Evolutionary conservation across 1,140 invertebrate genomes (phyloP).

Genomic region (Drosophila parvula): DNA sequence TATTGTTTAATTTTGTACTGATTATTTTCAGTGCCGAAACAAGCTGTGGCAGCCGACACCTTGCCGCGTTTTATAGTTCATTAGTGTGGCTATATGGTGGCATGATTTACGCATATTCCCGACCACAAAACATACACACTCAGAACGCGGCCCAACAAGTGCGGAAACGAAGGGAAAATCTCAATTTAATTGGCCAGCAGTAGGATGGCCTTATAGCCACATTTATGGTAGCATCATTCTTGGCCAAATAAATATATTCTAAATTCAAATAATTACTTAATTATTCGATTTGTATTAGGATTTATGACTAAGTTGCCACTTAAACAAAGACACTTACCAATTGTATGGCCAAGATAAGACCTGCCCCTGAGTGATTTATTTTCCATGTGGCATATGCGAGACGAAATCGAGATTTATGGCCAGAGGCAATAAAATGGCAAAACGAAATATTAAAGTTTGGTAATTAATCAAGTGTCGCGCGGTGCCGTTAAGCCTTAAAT

Average conservation of each 20-base stretch:
- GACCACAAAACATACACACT: conserved; percentile 26
- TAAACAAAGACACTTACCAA: not conserved
- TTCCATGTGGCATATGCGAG: conserved; percentile 2
- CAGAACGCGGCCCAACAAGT: conserved; percentile 16
- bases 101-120: conserved; percentile 67
- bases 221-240: too few relatives aligned
- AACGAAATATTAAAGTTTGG: conserved; percentile 43
- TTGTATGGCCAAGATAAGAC: not conserved
- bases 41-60: conserved; percentile 36
- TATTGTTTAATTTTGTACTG: rapidly evolving
- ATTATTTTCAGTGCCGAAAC: not conserved
- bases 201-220: not conserved
- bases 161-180: conserved; percentile 8
- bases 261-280: not conserved
- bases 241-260: not conserved
- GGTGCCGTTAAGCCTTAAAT: conserved; percentile 72
- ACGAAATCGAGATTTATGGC: conserved; percentile 34
- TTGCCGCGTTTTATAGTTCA: conserved; percentile 70
- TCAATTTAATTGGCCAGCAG: conserved; percentile 25
- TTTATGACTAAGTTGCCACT: conserved; percentile 11
- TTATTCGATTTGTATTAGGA: too few relatives aligned
- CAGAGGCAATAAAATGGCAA: conserved; percentile 37
- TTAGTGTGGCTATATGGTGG: conserved; percentile 69
- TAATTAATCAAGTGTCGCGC: conserved; percentile 70
- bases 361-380: not conserved